Conservation (phyloP, 2,113 vertebrate species). For the Triplophysa siluroides region DNA sequence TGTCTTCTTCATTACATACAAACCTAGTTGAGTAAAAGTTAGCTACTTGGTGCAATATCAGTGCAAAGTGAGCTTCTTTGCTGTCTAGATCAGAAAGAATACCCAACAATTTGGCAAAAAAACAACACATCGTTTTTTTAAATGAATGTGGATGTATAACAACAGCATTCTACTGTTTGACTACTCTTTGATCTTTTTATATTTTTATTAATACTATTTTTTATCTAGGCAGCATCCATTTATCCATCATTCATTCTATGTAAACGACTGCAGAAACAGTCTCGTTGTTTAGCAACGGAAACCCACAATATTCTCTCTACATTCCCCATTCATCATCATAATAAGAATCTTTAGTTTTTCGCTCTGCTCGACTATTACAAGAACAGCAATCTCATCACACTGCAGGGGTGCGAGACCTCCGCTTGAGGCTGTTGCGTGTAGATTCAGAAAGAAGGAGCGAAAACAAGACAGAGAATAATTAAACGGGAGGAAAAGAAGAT, state of each 20-base stretch:
- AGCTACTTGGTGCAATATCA: too few species aligned
- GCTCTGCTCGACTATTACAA: conserved; percentile 84
- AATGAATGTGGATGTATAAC: too few species aligned
- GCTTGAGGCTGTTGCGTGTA: neutral
- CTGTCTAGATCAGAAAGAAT: too few species aligned
- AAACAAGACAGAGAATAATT: conserved; percentile 27
- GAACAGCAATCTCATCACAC: conserved; percentile 92
- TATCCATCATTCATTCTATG: conserved; percentile 21
- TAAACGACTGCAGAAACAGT: conserved; percentile 8
- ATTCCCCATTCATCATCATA: conserved; percentile 91
- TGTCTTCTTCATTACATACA: too few species aligned
- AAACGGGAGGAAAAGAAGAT: neutral
- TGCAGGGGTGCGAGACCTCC: conserved; percentile 76
- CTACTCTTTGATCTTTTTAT: too few species aligned
- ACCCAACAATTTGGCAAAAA: too few species aligned
- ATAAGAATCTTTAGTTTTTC: conserved; percentile 90
- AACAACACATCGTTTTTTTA: too few species aligned
- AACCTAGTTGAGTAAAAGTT: too few species aligned
- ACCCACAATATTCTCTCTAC: conserved; percentile 43
- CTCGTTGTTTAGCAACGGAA: neutral
- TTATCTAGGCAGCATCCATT: neutral
- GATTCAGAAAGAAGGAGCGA: neutral
- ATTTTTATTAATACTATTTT: too few species aligned
- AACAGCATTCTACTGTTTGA: too few species aligned
- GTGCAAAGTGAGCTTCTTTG: too few species aligned